Evolutionary conservation across 2,888 invertebrate species (phyloP), one percentile per base, ranked within the genome.

Genomic region (Oxystoma pomonae): DNA sequence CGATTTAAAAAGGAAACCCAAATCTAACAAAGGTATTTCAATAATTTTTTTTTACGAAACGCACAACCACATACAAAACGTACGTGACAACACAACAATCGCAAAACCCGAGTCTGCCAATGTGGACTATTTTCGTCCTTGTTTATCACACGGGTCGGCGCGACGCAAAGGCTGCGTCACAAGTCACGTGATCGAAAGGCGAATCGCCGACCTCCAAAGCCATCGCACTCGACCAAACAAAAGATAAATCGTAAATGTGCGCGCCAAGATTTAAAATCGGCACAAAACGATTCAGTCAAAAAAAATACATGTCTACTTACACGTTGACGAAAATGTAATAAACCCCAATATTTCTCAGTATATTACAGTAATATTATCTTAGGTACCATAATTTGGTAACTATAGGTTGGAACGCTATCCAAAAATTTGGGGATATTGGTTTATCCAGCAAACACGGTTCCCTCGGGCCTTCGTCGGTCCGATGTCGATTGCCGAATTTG

Each of bases 201-300:
- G n/a, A n/a, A n/a, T n/a, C 35, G 35, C 3, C 35, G 35, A 35
- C 35, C 35, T 35, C 35, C n/a, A 35, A 12, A 35, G 35, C 35
- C 35, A 35, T 35, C 35, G 35, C 35, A 35, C 35, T 35, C 35
- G 35, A 3, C 35, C 35, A 12, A 35, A 35, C 35, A 35, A 35
- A 35, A 35, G 35, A 35, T 35, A 35, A 35, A 35, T 12, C n/a
- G n/a, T n/a, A n/a, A n/a, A n/a, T n/a, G n/a, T n/a, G n/a, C n/a
- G n/a, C n/a, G n/a, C n/a, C n/a, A n/a, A n/a, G n/a, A n/a, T 17
- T 22, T 20, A 60, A 61, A 57, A 61, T 58, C 49, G 22, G 21
- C 19, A 22, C 19, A 12, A 58, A 20, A 2, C 7, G 22, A 58
- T 21, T 21, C 5, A 12, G n/a, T n/a, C n/a, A n/a, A n/a, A n/a